phyloP scores from a whole-genome alignment of 2,113 vertebrate species.

The Tyto alba region DNA sequence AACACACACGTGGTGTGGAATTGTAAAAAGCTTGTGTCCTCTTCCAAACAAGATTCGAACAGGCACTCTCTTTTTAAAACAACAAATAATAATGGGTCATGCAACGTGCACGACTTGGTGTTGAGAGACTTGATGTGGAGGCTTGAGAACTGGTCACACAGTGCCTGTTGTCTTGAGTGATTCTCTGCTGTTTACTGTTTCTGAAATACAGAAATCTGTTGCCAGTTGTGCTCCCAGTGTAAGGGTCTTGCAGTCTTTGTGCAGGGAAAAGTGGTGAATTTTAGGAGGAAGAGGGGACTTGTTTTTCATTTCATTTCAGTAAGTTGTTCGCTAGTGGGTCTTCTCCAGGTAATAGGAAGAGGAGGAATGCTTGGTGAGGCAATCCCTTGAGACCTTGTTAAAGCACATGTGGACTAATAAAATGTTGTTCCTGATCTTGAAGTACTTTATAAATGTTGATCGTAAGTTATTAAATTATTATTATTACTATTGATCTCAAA shows the following conservation, averaged over 20 bases:
- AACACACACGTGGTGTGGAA: fast-evolving
- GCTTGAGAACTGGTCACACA: background rate
- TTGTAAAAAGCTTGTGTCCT: background rate
- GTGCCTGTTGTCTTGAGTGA: background rate
- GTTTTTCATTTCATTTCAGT: background rate
- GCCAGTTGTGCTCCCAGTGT: background rate
- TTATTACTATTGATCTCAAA: background rate
- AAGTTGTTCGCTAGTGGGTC: background rate
- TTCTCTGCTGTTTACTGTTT: background rate
- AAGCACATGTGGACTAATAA: background rate
- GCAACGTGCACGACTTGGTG: background rate
- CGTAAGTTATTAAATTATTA: background rate
- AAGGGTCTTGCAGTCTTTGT: background rate
- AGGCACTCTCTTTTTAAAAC: background rate
- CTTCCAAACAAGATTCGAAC: background rate
- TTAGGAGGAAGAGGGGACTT: background rate
- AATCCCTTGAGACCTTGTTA: background rate
- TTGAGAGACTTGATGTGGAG: background rate
- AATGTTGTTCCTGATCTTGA: background rate
- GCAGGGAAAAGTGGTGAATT: background rate
- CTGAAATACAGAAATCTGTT: background rate
- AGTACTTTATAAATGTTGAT: background rate
- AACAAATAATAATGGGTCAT: background rate
- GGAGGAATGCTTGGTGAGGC: background rate
- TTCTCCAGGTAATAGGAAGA: background rate